These are phyloP conservation scores for Flexamia atlantica DNA, from an alignment of 2,888 invertebrate species.

Conservation along the genomic window DNA sequence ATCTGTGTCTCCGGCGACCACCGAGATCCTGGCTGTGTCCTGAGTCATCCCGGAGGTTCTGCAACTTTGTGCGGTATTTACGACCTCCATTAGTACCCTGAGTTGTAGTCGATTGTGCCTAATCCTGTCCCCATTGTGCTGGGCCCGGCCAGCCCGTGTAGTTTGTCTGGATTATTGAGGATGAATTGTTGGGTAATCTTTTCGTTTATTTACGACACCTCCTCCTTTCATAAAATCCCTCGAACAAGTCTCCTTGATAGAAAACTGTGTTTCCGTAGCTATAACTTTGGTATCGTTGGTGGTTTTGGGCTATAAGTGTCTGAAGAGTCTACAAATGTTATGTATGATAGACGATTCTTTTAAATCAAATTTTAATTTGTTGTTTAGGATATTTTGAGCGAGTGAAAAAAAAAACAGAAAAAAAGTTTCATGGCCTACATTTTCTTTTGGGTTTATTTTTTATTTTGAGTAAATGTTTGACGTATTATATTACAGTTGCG, in stretches of 20 bases:
- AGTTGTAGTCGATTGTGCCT: slow-evolving; percentile 31
- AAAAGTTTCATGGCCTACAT: too few relatives aligned
- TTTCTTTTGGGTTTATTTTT: too few relatives aligned
- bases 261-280: slow-evolving; percentile 2
- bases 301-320: too few relatives aligned
- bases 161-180: slow-evolving; percentile 45
- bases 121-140: slow-evolving; percentile 25
- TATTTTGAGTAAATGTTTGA: too few relatives aligned
- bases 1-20: too few relatives aligned
- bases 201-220: slow-evolving; percentile 26
- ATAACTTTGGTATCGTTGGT: background rate
- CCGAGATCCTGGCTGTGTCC: background rate
- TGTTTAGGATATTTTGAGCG: too few relatives aligned
- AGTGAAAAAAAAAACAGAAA: too few relatives aligned
- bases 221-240: background rate
- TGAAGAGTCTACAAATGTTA: too few relatives aligned
- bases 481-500: too few relatives aligned
- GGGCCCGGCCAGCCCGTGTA: background rate
- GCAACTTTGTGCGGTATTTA: slow-evolving; percentile 35
- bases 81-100: slow-evolving; percentile 15
- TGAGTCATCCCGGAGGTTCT: background rate
- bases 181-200: slow-evolving; percentile 38
- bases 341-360: too few relatives aligned
- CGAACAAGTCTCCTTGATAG: background rate
- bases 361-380: too few relatives aligned